These are phyloP conservation scores for Alviniconcha marisindica DNA, from an alignment of 1,140 invertebrate genomes.

Conservation along the genomic window DNA sequence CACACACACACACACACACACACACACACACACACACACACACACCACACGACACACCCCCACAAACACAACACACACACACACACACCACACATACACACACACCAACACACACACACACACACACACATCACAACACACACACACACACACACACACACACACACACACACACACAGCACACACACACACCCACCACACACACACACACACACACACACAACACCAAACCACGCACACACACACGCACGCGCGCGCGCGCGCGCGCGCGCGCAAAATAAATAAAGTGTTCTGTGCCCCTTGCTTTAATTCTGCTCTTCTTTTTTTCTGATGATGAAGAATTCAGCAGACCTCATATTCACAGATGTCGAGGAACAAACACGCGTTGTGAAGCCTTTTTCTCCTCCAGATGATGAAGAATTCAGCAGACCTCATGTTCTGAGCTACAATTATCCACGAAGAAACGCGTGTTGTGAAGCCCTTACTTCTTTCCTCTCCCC, in stretches of 20 bases:
- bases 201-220: background rate
- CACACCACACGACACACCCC: too few species aligned
- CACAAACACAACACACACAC: constrained; percentile 2
- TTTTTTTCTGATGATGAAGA: too few species aligned
- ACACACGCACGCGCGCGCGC: background rate
- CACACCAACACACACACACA: background rate
- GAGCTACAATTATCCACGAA: too few species aligned
- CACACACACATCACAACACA: background rate
- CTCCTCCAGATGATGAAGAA: too few species aligned
- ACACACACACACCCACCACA: constrained; percentile 10
- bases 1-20: background rate
- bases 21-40: background rate
- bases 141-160: background rate
- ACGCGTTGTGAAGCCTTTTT: too few species aligned
- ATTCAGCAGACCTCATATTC: too few species aligned
- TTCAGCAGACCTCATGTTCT: too few species aligned
- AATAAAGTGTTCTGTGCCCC: too few species aligned
- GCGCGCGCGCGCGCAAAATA: background rate
- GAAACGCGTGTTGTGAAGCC: too few species aligned
- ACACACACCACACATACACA: background rate
- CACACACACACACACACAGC: background rate
- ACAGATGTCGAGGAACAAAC: too few species aligned
- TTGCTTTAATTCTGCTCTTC: background rate
- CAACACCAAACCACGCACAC: background rate
- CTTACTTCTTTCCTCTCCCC: too few species aligned